phyloP scores from a whole-genome alignment of 2,113 vertebrate genomes.

The Lagenorhynchus albirostris region DNA sequence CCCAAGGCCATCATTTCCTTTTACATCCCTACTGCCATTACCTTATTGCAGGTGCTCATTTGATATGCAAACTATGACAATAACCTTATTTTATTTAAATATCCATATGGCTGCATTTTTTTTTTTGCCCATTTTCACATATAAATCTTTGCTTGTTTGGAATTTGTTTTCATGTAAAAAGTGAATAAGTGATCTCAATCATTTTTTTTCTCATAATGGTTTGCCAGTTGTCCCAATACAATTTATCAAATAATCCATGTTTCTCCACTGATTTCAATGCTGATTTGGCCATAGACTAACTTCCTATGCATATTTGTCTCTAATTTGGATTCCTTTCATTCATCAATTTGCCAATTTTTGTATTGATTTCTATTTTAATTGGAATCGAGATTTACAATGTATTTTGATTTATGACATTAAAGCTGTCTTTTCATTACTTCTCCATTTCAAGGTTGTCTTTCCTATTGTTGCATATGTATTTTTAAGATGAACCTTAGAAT shows the following conservation, averaged over 20 bases:
- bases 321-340: background rate
- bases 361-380: background rate
- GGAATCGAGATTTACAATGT: background rate
- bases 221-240: background rate
- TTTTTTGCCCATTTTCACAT: background rate
- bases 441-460: background rate
- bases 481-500: background rate
- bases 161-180: background rate
- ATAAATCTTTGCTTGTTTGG: background rate
- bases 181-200: background rate
- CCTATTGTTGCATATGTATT: background rate
- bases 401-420: background rate
- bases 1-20: fast-evolving
- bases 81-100: background rate
- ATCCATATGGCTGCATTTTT: background rate
- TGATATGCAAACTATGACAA: background rate
- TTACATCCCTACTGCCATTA: no score
- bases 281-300: background rate
- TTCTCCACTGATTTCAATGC: background rate
- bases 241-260: background rate
- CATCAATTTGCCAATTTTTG: background rate
- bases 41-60: background rate
- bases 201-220: background rate
- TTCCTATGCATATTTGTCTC: background rate
- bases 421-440: background rate